Percentiles rank a stretch among this genome's conserved stretches.
Conservation (phyloP, 2,113 vertebrate genomes). For the Carlito syrichta region DNA sequence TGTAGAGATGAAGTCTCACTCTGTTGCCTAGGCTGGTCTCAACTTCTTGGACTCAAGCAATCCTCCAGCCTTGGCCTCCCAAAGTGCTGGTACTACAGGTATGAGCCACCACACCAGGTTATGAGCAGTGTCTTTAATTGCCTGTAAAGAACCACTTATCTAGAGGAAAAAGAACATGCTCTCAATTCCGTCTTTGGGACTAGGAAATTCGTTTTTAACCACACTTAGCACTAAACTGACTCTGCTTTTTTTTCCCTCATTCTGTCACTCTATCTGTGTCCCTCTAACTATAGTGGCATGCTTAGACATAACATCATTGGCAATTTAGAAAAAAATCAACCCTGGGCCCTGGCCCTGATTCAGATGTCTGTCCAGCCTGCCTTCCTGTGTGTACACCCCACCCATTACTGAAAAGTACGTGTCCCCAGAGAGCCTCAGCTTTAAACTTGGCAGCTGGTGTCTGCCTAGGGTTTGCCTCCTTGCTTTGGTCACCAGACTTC, state of each 20-base stretch:
- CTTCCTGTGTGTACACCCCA: background rate
- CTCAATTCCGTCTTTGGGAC: background rate
- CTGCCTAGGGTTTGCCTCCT: background rate
- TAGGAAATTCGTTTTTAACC: background rate
- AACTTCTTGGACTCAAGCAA: too few relatives aligned
- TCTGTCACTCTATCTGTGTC: background rate
- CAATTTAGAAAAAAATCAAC: background rate
- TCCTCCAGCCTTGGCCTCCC: too few relatives aligned
- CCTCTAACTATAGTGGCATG: background rate
- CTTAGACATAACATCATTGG: background rate
- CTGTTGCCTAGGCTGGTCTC: too few relatives aligned
- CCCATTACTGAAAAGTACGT: background rate
- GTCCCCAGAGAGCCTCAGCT: accelerated
- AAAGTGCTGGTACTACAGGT: too few relatives aligned
- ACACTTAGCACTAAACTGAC: background rate
- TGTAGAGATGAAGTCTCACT: too few relatives aligned
- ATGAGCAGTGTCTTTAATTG: too few relatives aligned
- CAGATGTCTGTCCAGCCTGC: background rate
- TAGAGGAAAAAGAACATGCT: background rate
- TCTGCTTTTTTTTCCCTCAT: background rate
- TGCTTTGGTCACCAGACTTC: background rate
- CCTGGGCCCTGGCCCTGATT: background rate
- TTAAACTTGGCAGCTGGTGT: accelerated
- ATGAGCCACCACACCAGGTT: too few relatives aligned
- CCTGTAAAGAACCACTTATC: background rate